Conservation (phyloP, 2,797 vertebrate genomes). For the Percopsis omiscomaycus region DNA sequence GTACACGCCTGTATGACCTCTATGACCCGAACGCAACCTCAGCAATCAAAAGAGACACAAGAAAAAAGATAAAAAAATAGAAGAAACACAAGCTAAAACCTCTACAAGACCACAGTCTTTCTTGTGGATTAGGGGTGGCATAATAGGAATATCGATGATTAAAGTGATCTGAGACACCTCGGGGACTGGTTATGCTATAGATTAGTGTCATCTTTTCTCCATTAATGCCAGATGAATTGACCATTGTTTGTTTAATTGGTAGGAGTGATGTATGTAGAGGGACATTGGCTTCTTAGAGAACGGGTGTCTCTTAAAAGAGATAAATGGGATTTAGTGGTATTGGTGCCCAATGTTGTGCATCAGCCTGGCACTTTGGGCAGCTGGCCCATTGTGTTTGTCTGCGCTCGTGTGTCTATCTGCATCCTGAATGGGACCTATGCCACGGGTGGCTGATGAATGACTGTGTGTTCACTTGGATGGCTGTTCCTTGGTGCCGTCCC, state of each 20-base stretch:
- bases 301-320: slow-evolving; percentile 51
- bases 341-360: slow-evolving; percentile 61
- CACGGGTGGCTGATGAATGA: slow-evolving; percentile 70
- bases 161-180: slow-evolving; percentile 25
- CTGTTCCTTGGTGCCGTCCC: slow-evolving; percentile 53
- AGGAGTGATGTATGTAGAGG: slow-evolving; percentile 49
- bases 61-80: slow-evolving; percentile 9
- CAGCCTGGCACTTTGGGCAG: slow-evolving; percentile 68
- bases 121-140: slow-evolving; percentile 33
- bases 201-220: slow-evolving; percentile 33
- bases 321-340: slow-evolving; percentile 65
- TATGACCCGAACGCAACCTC: slow-evolving; percentile 20
- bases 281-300: slow-evolving; percentile 47
- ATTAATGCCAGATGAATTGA: slow-evolving; percentile 66
- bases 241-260: slow-evolving; percentile 48
- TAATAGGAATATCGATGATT: slow-evolving; percentile 27
- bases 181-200: slow-evolving; percentile 18
- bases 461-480: slow-evolving; percentile 50
- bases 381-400: slow-evolving; percentile 66
- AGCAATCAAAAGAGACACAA: background rate
- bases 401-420: slow-evolving; percentile 59
- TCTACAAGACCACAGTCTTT: slow-evolving; percentile 13
- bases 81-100: too few relatives aligned
- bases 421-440: slow-evolving; percentile 60
- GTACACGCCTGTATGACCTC: slow-evolving; percentile 25